Evolutionary conservation across 2,113 vertebrate genomes (phyloP).

Genomic region (Dipodomys merriami): DNA sequence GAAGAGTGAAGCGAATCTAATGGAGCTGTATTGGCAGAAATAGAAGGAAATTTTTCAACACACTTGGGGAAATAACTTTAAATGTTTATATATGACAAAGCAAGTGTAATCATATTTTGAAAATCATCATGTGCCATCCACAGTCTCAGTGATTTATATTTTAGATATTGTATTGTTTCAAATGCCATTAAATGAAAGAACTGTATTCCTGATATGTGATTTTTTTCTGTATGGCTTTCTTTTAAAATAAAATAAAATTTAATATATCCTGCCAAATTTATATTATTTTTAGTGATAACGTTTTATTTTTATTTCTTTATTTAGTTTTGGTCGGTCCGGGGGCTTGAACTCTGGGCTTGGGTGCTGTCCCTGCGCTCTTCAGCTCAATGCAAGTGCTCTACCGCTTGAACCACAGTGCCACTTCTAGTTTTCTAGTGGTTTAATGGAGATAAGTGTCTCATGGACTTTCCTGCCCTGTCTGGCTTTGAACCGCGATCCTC

Average conservation of each 20-base stretch:
- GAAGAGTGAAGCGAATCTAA: background rate
- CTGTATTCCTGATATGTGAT: background rate
- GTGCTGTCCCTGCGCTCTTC: too few relatives aligned
- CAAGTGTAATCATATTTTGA: background rate
- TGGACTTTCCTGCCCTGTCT: too few relatives aligned
- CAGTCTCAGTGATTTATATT: background rate
- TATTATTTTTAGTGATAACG: background rate
- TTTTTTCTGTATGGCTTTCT: background rate
- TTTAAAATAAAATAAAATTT: background rate
- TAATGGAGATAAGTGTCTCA: too few relatives aligned
- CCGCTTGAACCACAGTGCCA: too few relatives aligned
- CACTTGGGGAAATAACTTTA: background rate
- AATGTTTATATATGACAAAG: background rate
- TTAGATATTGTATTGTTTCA: background rate
- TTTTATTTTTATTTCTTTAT: background rate
- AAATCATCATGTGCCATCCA: background rate
- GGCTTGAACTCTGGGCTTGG: too few relatives aligned
- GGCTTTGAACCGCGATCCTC: too few relatives aligned
- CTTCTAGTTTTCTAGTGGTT: too few relatives aligned
- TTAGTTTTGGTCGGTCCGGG: too few relatives aligned
- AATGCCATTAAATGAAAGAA: background rate
- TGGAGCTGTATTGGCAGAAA: background rate
- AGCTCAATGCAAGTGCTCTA: too few relatives aligned
- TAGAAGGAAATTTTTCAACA: background rate
- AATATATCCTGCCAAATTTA: background rate